Evolutionary conservation across 2,113 vertebrate genomes (phyloP), one percentile per base, ranked within the genome.

Genomic region (Cebus imitator): DNA sequence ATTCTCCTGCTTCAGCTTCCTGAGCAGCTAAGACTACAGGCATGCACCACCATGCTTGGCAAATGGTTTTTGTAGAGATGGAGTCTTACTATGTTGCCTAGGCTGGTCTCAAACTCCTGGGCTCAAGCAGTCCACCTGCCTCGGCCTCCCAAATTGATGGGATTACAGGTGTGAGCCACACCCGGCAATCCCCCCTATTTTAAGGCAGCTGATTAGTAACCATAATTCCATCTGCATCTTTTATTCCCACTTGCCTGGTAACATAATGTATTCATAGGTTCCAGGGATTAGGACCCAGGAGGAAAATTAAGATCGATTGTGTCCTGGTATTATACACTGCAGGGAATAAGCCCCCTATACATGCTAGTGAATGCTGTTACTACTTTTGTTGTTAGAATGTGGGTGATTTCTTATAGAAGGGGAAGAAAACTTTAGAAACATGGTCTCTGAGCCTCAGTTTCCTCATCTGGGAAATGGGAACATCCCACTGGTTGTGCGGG

Each of bases 331-430:
- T 10, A 35, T 3, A 8, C 2, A 2, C 0, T 32, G 43, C 35
- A 2, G 8, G 68, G 37, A 12, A 23, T 23, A 37, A 82, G 32
- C 40, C 11, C 57, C 17, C 18, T 0, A 2, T 0, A 5, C 5
- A 0, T 1, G 0, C 30, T 3, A 35, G 16, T 20, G 11, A 1
- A 43, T 21, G 20, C 21, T 16, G 2, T 64, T 43, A 11, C 13
- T 32, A 8, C 13, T 43, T 76, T 32, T 23, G 40, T 32, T 45
- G 50, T 72, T 57, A 57, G 80, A 72, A 45, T 1, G 25, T 10
- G 72, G 52, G 6, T 14, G 43, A 8, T 40, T 84, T 72, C 78
- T 86, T 17, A 3, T 8, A 20, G n/a, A 43, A 4, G 11, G 48
- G 70, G 50, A 20, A 23, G 66, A 16, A 12, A n/a, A 84, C 37